phyloP scores from a whole-genome alignment of 2,113 vertebrate genomes.

The Ictalurus punctatus region DNA sequence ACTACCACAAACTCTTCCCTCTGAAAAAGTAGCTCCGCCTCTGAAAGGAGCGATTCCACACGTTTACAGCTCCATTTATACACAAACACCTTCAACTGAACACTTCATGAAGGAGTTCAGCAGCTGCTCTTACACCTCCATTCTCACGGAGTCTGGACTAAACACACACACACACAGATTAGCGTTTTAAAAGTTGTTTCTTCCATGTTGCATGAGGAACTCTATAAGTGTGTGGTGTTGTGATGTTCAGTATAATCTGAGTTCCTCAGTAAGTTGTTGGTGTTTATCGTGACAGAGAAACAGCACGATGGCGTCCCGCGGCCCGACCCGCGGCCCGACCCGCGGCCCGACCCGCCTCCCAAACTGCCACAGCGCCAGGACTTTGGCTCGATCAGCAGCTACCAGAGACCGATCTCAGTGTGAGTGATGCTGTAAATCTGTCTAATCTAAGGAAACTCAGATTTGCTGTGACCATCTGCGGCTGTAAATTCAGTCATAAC shows the following conservation, averaged over 20 bases:
- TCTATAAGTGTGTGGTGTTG: not conserved
- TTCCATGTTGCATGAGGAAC: no score
- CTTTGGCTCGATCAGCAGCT: conserved; percentile 81
- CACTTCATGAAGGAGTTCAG: no score
- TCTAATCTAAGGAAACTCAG: not conserved
- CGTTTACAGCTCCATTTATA: no score
- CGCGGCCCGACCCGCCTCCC: conserved; percentile 68
- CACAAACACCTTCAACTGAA: no score
- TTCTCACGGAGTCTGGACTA: no score
- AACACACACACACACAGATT: no score
- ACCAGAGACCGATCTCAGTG: conserved; percentile 90
- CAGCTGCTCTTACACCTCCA: no score
- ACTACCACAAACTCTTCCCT: no score
- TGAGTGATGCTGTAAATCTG: conserved; percentile 68
- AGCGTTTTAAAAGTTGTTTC: no score
- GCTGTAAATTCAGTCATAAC: not conserved
- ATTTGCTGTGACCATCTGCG: not conserved
- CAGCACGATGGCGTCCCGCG: not conserved
- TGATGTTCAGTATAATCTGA: not conserved
- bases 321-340: conserved; percentile 71
- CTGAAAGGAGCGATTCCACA: no score
- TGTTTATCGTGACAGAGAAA: not conserved
- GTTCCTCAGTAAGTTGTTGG: not conserved
- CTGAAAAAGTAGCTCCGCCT: no score
- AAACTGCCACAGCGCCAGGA: conserved; percentile 76